Conservation (phyloP, 2,797 vertebrate genomes). For the Spinus pinus region DNA sequence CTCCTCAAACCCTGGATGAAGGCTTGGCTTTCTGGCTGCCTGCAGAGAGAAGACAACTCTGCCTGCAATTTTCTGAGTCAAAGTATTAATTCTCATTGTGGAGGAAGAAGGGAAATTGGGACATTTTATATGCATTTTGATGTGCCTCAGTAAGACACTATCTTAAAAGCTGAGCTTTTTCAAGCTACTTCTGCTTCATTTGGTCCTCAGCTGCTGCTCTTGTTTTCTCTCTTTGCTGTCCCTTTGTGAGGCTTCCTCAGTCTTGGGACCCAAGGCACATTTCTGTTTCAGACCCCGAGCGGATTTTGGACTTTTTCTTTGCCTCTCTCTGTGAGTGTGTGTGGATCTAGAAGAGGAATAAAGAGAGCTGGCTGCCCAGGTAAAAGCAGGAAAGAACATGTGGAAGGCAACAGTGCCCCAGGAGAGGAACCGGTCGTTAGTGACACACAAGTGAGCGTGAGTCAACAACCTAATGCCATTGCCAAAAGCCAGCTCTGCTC, state of each 20-base stretch:
- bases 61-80: background rate
- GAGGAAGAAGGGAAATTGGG: background rate
- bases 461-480: slow-evolving; percentile 7
- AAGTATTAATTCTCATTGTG: background rate
- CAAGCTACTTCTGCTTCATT: background rate
- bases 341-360: background rate
- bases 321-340: background rate
- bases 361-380: background rate
- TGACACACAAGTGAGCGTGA: background rate
- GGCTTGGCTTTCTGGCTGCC: background rate
- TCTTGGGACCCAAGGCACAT: background rate
- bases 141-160: background rate
- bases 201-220: background rate
- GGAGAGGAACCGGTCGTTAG: background rate
- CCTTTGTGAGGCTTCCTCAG: background rate
- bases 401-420: background rate
- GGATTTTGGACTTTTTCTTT: background rate
- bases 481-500: background rate
- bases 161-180: background rate
- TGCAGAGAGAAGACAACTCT: background rate
- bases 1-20: background rate
- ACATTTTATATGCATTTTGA: background rate
- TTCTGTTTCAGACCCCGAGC: accelerated
- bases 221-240: background rate
- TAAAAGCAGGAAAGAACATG: background rate